Base-by-base conservation (phyloP, 2,113 vertebrate species). In the Mesitornis unicolor region DNA sequence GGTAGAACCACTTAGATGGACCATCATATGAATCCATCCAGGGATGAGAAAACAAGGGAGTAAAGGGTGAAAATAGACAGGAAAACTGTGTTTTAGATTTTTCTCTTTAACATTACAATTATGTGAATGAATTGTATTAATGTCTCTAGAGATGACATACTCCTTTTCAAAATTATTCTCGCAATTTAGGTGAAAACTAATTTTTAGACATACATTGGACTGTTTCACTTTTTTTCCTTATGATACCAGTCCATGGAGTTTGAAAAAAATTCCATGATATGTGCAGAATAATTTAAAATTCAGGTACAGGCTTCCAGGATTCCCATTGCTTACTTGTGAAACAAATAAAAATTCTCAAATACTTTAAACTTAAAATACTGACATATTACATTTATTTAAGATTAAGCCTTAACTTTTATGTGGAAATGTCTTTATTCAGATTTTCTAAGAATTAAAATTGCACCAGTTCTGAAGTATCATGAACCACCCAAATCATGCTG, bases 241-340 rank as follows among this genome's bases (percentile, higher is more conserved):
- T 5, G 29, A 33, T 5, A 48, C 11, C 12, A 42, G 9, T 36
- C 31, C 5, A 15, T 16, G 5, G 25, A 0, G 0, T 61, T 84
- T 54, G 31, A 69, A 67, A 77, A 12, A 89, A 77, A 84, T 59
- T 63, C 51, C 20, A 84, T 16, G 1, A 25, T 18, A 56, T 6
- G 4, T 31, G 31, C 25, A 73, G 59, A 92, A 84, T 57, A 68
- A 51, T 43, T 64, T 56, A 70, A 84, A 93, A 79, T 84, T 77
- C 33, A 59, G 4, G 20, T 4, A 15, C 10, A 7, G 28, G 54
- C 84, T 54, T 40, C 43, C 36, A 57, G 53, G 88, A 85, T 56
- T 85, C 48, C 33, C 13, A 35, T 4, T 79, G 43, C 17, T 78
- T 79, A 59, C 29, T 45, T 74, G 28, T 67, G 64, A 95, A 90